Conservation (phyloP, 1,140 invertebrate genomes). For the Rhysida immarginata region DNA sequence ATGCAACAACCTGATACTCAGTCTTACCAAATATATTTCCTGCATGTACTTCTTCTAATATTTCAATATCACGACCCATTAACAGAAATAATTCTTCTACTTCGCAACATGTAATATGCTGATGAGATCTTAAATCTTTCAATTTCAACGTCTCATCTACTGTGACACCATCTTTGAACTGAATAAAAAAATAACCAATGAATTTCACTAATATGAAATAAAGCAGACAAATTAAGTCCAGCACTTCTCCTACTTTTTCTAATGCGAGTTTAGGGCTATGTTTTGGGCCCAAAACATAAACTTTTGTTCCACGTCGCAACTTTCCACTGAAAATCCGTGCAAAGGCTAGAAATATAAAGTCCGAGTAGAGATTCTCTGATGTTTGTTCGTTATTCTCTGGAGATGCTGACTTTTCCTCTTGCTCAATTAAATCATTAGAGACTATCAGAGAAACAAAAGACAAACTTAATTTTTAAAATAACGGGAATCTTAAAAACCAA, state of each 20-base stretch:
- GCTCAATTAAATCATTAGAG: too few relatives aligned
- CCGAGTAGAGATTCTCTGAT: too few relatives aligned
- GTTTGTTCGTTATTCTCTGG: slow-evolving; percentile 35
- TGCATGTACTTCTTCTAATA: slow-evolving; percentile 58
- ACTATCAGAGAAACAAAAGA: too few relatives aligned
- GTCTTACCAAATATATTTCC: slow-evolving; percentile 67
- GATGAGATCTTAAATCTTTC: slow-evolving; percentile 47
- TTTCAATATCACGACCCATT: slow-evolving; percentile 83
- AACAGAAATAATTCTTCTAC: slow-evolving; percentile 69
- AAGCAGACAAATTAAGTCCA: slow-evolving; percentile 3
- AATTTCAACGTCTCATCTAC: slow-evolving; percentile 40
- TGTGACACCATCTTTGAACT: slow-evolving; percentile 26
- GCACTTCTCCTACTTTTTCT: slow-evolving; percentile 28
- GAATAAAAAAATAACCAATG: neutral
- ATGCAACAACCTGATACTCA: neutral
- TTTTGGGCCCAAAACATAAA: slow-evolving; percentile 77
- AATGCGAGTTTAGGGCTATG: slow-evolving; percentile 55
- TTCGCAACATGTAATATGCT: slow-evolving; percentile 40
- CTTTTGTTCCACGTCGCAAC: slow-evolving; percentile 52
- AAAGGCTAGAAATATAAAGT: slow-evolving; percentile 80
- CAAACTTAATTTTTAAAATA: too few relatives aligned
- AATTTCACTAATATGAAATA: neutral
- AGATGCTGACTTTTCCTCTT: slow-evolving; percentile 10
- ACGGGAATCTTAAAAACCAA: too few relatives aligned
- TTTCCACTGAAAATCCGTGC: slow-evolving; percentile 84